These are phyloP conservation scores for Erynnis tages DNA, from an alignment of 2,888 invertebrate genomes.

Conservation along the genomic window DNA sequence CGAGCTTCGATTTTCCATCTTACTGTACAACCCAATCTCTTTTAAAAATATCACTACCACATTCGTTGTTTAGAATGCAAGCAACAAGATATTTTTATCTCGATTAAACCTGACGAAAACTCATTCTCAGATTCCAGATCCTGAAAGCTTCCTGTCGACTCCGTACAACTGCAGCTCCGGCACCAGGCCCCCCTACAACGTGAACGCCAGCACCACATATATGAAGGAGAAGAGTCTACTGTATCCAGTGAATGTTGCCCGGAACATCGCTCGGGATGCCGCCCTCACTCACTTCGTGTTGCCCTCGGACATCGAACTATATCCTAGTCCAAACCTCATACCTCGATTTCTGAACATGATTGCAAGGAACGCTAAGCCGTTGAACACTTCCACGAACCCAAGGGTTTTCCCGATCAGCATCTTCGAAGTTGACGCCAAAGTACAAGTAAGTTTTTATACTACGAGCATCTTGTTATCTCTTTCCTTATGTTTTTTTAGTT, in stretches of 20 bases:
- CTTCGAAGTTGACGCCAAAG: slow-evolving; percentile 89
- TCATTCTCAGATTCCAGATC: slow-evolving; percentile 84
- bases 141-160: slow-evolving; percentile 81
- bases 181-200: slow-evolving; percentile 85
- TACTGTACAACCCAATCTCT: no score
- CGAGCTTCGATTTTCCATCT: no score
- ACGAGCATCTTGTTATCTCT: no score
- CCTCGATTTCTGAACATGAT: slow-evolving; percentile 93
- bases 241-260: slow-evolving; percentile 94
- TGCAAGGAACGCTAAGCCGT: slow-evolving; percentile 85
- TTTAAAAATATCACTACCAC: no score
- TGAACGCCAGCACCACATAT: slow-evolving; percentile 85
- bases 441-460: slow-evolving; percentile 63
- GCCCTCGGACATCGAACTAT: slow-evolving; percentile 94
- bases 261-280: slow-evolving; percentile 93
- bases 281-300: slow-evolving; percentile 91
- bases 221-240: slow-evolving; percentile 90
- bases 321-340: slow-evolving; percentile 91
- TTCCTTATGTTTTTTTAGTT: no score
- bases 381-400: slow-evolving; percentile 73
- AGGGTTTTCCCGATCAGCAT: slow-evolving; percentile 94
- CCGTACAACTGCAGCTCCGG: slow-evolving; percentile 90
- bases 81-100: no score
- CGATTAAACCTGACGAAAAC: no score
- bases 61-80: no score